phyloP scores from a whole-genome alignment of 1,140 invertebrate genomes.

The Himalopsyche phryganea region DNA sequence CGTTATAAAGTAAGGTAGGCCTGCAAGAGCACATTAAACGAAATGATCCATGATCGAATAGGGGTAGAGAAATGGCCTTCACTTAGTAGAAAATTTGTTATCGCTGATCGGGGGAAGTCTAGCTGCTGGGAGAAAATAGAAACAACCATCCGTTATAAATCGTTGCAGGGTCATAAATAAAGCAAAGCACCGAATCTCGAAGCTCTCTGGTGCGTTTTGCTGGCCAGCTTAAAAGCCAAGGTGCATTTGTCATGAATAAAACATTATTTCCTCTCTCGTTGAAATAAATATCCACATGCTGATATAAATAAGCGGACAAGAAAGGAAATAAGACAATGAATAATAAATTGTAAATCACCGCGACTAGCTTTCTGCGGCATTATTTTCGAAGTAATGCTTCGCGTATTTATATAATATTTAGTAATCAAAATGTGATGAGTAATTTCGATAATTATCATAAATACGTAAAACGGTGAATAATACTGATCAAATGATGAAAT shows the following conservation, averaged over 20 bases:
- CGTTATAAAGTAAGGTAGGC: too few species aligned
- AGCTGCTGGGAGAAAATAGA: neutral
- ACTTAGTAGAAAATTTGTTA: too few species aligned
- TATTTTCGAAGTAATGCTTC: too few species aligned
- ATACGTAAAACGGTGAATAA: too few species aligned
- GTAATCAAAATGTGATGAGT: too few species aligned
- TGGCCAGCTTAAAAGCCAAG: neutral
- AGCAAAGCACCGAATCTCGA: slow-evolving; percentile 10
- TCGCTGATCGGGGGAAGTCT: too few species aligned
- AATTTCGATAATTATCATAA: too few species aligned
- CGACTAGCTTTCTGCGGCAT: neutral
- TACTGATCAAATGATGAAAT: too few species aligned
- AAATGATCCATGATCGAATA: too few species aligned
- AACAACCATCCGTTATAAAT: slow-evolving; percentile 12
- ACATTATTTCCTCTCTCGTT: slow-evolving; percentile 6
- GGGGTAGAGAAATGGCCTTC: too few species aligned
- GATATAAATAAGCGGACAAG: slow-evolving; percentile 2
- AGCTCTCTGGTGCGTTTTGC: slow-evolving; percentile 5
- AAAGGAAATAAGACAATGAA: slow-evolving; percentile 5
- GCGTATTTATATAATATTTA: too few species aligned
- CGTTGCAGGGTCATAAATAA: slow-evolving; percentile 9
- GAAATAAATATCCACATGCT: slow-evolving; percentile 16
- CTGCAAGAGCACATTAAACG: too few species aligned
- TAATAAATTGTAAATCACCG: neutral
- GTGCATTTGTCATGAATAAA: slow-evolving; percentile 22